phyloP scores from a whole-genome alignment of 1,140 invertebrate species.

The Meloidogyne chitwoodi region DNA sequence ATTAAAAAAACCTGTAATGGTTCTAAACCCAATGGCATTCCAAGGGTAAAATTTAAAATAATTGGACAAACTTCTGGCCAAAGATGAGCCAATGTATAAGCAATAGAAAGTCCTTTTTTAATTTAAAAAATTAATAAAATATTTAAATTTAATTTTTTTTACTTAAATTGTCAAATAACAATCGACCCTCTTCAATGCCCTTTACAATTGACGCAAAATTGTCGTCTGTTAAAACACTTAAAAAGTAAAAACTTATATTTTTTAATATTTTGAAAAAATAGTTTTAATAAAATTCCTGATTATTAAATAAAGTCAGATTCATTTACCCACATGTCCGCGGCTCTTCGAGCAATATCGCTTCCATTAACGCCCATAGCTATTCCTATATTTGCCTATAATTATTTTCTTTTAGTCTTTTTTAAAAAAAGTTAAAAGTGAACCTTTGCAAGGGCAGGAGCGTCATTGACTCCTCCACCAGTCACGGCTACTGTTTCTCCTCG shows the following conservation, averaged over 20 bases:
- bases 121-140: neutral
- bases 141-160: neutral
- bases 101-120: conserved; percentile 43
- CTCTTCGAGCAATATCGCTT: conserved; percentile 47
- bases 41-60: conserved; percentile 62
- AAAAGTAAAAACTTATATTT: neutral
- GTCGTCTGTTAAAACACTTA: conserved; percentile 65
- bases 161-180: conserved; percentile 47
- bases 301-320: neutral
- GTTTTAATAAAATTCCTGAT: conserved; percentile 1
- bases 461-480: conserved; percentile 59
- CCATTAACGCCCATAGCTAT: conserved; percentile 56
- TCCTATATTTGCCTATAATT: conserved; percentile 58
- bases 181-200: conserved; percentile 65
- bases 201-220: conserved; percentile 71
- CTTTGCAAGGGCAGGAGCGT: conserved; percentile 55
- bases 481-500: conserved; percentile 53
- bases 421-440: conserved; percentile 1
- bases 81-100: conserved; percentile 46
- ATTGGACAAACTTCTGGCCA: conserved; percentile 64
- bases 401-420: neutral
- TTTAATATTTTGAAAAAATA: too few relatives aligned
- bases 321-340: conserved; percentile 57
- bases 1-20: conserved; percentile 53
- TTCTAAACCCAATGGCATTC: conserved; percentile 63